These are phyloP conservation scores for Coregonus clupeaformis DNA, from an alignment of 2,113 vertebrate species.

Conservation along the genomic window DNA sequence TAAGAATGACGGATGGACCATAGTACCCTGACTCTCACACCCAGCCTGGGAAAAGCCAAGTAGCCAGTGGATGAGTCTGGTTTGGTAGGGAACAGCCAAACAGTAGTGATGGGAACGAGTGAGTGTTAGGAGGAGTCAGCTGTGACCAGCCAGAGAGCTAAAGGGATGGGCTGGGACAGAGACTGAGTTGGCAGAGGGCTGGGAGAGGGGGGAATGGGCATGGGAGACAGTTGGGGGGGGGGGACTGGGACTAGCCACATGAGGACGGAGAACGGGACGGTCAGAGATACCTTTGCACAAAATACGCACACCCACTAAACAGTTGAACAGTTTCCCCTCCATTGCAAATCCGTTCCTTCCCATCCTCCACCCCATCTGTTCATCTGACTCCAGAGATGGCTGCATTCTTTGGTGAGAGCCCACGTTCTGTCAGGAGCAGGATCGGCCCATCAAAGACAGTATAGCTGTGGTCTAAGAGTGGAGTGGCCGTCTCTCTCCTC, in stretches of 20 bases:
- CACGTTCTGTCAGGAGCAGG: neutral
- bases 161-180: neutral
- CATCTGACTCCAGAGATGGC: neutral
- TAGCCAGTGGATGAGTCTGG: neutral
- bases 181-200: neutral
- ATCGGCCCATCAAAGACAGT: constrained; percentile 11
- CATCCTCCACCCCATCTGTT: neutral
- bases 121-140: neutral
- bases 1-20: constrained; percentile 9
- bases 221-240: neutral
- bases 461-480: neutral
- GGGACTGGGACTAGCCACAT: neutral
- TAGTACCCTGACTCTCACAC: neutral
- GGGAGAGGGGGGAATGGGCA: neutral
- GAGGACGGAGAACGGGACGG: neutral
- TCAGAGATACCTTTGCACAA: neutral
- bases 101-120: neutral
- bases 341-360: neutral
- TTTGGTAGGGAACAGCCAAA: neutral
- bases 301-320: constrained; percentile 13
- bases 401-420: constrained; percentile 6
- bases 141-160: neutral
- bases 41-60: neutral
- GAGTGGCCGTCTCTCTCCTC: no score
- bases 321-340: constrained; percentile 3